Conservation (phyloP, 2,797 vertebrate species). For the Trichosurus vulpecula region DNA sequence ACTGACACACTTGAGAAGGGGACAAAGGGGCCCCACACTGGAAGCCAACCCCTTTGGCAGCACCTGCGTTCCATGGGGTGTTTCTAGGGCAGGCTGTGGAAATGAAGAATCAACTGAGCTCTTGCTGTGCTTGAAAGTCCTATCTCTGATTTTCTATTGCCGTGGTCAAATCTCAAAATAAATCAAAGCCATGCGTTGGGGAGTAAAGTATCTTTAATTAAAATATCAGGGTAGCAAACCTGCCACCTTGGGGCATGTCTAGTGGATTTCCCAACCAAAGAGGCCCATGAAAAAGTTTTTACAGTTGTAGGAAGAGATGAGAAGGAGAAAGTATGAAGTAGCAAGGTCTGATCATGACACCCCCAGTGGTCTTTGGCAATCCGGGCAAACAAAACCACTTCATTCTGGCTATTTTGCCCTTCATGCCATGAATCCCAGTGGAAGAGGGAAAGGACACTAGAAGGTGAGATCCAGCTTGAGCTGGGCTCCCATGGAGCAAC, state of each 20-base stretch:
- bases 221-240: background rate
- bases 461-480: background rate
- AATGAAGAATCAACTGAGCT: background rate
- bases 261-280: background rate
- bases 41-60: background rate
- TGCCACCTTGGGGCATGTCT: background rate
- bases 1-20: background rate
- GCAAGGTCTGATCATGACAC: background rate
- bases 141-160: background rate
- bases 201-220: background rate
- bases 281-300: background rate
- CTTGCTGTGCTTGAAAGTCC: background rate
- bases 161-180: background rate
- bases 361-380: background rate
- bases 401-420: background rate
- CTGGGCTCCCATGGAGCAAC: background rate
- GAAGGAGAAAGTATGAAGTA: background rate
- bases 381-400: background rate
- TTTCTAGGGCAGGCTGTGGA: background rate
- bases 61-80: background rate
- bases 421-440: background rate
- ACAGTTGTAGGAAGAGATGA: background rate
- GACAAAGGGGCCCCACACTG: background rate
- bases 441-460: background rate
- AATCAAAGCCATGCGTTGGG: background rate